Base-by-base conservation (phyloP, 1,140 invertebrate genomes). In the Lepidostoma basale region DNA sequence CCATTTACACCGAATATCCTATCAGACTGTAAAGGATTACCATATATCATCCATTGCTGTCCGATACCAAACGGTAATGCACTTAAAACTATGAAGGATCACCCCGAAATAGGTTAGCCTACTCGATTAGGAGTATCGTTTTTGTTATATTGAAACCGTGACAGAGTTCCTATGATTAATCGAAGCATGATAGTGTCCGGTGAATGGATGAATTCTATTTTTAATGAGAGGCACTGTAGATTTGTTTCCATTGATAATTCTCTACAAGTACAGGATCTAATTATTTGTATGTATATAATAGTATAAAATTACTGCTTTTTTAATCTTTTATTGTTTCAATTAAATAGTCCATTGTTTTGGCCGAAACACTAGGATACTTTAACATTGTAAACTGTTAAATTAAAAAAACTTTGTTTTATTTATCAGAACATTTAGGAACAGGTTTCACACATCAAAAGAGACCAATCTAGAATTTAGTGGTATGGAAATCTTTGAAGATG, bases 31-130 rank as follows among this genome's bases (percentile, higher is more conserved):
- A 6, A 33, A 56, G 52, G 28, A 56, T 56, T 56, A 30, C 33
- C 28, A 56, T 56, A 20, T 56, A 56, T 56, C 52, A 56, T 28
- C 52, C 6, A 30, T 30, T 14, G 0, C 14, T 49, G 25, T 33
- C 52, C 25, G 26, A 9, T 56, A 4, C 5, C 25, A 20, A 56
- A 3, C 52, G 8, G 28, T 56, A 56, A 56, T 30, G 52, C 52
- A 30, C 28, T 56, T 30, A 56, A 30, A 56, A 33, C 52, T 30
- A 16, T 56, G 26, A 56, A 56, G 52, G 52, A 56, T 56, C 52
- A 56, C 52, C 14, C 4, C 28, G 52, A 33, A 33, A 33, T 49
- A 49, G 45, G 45, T n/a, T 23, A 22, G 45, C 20, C 22, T 49
- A 23, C 25, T 49, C 9, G 18, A 23, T 22, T 22, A 49, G 23